phyloP scores from a whole-genome alignment of 1,140 invertebrate species.

The Myzus persicae region DNA sequence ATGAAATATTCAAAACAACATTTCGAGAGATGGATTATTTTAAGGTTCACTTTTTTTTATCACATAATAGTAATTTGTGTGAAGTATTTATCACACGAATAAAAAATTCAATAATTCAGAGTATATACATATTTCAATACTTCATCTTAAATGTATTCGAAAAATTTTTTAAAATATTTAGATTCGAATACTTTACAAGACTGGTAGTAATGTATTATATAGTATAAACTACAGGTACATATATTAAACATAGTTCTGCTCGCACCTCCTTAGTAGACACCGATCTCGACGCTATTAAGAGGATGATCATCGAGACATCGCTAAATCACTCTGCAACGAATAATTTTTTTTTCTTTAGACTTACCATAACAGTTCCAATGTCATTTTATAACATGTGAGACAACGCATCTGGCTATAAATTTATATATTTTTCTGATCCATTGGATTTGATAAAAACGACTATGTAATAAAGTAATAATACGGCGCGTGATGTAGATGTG shows the following conservation, averaged over 20 bases:
- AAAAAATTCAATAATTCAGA: not conserved
- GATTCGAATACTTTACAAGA: not conserved
- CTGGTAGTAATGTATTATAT: not conserved
- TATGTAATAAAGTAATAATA: not conserved
- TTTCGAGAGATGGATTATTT: not conserved
- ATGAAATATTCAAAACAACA: not conserved
- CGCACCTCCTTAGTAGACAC: not conserved
- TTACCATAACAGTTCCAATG: slow-evolving; percentile 7
- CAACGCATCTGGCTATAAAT: not conserved
- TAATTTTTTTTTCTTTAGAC: not conserved
- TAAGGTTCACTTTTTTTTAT: not conserved
- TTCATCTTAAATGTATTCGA: not conserved
- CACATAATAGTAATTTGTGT: not conserved
- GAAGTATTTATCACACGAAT: not conserved
- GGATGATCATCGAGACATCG: not conserved
- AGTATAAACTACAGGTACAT: not conserved
- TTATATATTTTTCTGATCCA: not conserved
- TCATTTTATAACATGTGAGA: not conserved
- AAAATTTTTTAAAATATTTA: not conserved
- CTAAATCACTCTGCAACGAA: not conserved
- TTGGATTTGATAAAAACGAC: not conserved
- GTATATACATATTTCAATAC: not conserved
- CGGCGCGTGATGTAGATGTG: not conserved
- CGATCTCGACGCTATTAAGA: not conserved
- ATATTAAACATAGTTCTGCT: not conserved